Evolutionary conservation across 2,888 invertebrate genomes (phyloP).

Genomic region (Diarsia rubi): DNA sequence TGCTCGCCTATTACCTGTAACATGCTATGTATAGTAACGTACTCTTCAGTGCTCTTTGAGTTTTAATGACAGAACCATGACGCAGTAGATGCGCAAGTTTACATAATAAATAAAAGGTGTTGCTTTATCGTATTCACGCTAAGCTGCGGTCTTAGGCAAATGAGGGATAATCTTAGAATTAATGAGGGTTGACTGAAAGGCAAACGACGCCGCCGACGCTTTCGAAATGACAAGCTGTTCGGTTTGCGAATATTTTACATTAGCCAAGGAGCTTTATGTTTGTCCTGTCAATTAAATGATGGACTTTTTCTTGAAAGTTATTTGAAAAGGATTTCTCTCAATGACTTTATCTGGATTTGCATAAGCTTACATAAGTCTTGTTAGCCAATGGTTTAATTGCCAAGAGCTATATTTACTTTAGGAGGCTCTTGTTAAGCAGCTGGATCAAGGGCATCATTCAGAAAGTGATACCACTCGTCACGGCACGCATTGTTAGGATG

Average conservation of each 20-base stretch:
- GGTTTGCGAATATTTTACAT: slow-evolving; percentile 51
- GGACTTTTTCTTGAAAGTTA: slow-evolving; percentile 10
- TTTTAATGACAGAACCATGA: slow-evolving; percentile 24
- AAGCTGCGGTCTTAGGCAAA: slow-evolving; percentile 69
- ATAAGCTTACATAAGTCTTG: not conserved
- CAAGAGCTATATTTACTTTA: not conserved
- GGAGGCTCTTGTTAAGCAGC: not conserved
- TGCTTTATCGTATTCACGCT: slow-evolving; percentile 50
- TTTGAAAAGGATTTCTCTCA: slow-evolving; percentile 2
- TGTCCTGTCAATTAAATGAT: slow-evolving; percentile 17
- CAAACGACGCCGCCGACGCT: slow-evolving; percentile 38
- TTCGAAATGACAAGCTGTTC: slow-evolving; percentile 42
- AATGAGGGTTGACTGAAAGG: slow-evolving; percentile 62
- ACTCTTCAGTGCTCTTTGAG: not conserved
- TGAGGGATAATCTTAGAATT: slow-evolving; percentile 74
- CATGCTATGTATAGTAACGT: not conserved
- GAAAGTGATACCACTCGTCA: not conserved
- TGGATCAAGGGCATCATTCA: not conserved
- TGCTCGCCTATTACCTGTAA: not conserved
- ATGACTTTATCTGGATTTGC: slow-evolving; percentile 1
- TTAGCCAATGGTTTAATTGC: not conserved
- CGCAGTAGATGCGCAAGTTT: slow-evolving; percentile 32
- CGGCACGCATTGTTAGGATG: not conserved
- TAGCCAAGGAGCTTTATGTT: slow-evolving; percentile 28
- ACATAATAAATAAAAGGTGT: slow-evolving; percentile 58